Evolutionary conservation across 2,113 vertebrate species (phyloP).

Genomic region (Neopipo cinnamomea): DNA sequence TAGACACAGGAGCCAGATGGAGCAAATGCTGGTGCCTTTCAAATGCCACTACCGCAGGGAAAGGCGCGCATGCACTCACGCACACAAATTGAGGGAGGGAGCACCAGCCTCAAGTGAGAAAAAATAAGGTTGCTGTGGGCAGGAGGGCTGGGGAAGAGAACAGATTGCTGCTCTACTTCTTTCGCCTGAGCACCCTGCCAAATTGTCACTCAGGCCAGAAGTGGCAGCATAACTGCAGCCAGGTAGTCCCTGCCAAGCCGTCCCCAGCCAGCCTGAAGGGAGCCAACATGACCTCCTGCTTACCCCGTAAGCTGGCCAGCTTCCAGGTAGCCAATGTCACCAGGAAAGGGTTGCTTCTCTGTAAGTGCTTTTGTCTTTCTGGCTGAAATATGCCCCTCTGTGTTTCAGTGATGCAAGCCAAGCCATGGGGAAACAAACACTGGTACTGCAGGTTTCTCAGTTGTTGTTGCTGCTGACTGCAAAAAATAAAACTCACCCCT

Average conservation of each 20-base stretch:
- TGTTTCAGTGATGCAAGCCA: neutral
- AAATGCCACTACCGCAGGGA: neutral
- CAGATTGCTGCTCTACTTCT: conserved; percentile 59
- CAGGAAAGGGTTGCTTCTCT: neutral
- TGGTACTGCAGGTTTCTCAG: neutral
- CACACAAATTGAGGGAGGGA: neutral
- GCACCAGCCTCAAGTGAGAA: neutral
- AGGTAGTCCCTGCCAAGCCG: conserved; percentile 15
- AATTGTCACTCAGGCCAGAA: conserved; percentile 44
- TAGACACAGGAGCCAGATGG: conserved; percentile 30
- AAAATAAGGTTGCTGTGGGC: conserved; percentile 6
- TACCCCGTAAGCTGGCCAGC: neutral
- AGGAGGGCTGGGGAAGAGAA: conserved; percentile 18
- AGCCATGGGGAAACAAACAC: neutral
- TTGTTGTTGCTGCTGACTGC: neutral
- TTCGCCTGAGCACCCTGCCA: neutral
- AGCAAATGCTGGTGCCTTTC: neutral
- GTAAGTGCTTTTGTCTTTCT: neutral
- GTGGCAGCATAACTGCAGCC: neutral
- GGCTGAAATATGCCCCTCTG: neutral
- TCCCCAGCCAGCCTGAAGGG: neutral
- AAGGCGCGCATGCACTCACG: neutral
- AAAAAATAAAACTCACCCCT: neutral
- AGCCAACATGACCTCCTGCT: conserved; percentile 10
- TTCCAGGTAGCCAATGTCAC: conserved; percentile 12